Conservation (phyloP, 2,113 vertebrate species). For the Ictalurus punctatus region DNA sequence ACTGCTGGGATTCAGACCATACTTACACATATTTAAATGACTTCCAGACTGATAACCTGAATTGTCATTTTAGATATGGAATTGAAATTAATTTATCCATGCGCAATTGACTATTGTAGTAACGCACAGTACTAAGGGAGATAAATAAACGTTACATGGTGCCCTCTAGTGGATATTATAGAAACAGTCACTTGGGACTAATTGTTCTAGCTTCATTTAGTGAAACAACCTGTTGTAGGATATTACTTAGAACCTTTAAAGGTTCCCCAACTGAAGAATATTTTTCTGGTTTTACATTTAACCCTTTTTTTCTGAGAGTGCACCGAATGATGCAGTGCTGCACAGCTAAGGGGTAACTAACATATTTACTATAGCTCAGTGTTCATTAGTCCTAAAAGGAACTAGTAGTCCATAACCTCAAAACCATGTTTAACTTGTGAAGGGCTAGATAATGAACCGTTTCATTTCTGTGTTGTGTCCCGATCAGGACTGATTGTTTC, state of each 20-base stretch:
- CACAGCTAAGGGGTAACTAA: background rate
- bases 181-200: background rate
- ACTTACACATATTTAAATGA: background rate
- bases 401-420: background rate
- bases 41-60: background rate
- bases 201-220: background rate
- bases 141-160: background rate
- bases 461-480: background rate
- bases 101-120: background rate
- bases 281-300: background rate
- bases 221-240: background rate
- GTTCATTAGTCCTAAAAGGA: background rate
- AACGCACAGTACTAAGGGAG: background rate
- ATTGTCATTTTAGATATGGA: background rate
- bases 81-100: background rate
- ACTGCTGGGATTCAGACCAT: background rate
- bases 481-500: background rate
- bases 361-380: background rate
- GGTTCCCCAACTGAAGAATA: background rate
- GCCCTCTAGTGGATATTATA: slow-evolving; percentile 28
- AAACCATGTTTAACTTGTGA: background rate
- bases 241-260: background rate
- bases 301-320: background rate
- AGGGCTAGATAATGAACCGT: background rate
- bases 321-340: background rate